Base-by-base conservation (phyloP, 2,888 invertebrate genomes). In the Parthenolecanium corni region DNA sequence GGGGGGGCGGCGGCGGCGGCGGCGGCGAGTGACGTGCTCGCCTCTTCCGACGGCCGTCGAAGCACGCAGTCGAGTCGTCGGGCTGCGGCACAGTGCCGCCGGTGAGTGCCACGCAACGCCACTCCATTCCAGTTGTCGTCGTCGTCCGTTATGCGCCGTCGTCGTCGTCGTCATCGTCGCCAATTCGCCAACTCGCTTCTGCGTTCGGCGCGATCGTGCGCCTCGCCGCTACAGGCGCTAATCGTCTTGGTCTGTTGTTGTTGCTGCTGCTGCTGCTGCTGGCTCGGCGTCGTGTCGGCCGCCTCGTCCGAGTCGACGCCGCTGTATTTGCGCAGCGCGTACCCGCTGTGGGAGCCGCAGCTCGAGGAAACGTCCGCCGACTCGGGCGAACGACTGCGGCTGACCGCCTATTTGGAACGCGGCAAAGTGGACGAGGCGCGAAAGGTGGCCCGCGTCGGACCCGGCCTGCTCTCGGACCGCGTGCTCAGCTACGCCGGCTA, bases 401-500 rank as follows among this genome's bases (percentile, higher is more conserved):
- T 77, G 12, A 75, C 76, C 2, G 74, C 75, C 1, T 73, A 71
- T 44, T 70, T 77, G 18, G 71, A 74, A 66, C 68, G 69, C 11
- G 74, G 74, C 3, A 70, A 74, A 47, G 68, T 73, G 46, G 71
- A 72, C 44, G 69, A 70, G 66, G 76, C 74, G 12, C 69, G 71
- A 31, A 64, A 66, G n/a, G 53, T 66, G 52, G 65, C 68, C n/a
- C 36, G 47, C 18, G 69, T 70, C 16, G 62, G 58, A 20, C 65
- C 65, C 5, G 64, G 65, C 3, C 58, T 66, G n/a, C 58, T 53
- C 23, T 52, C 75, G 74, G 63, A 74, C 72, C 52, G 74, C n/a
- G 73, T 80, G 24, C 70, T 69, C 54, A 82, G 83, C 68, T 77
- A 81, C 70, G 76, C 82, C 11, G 81, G 83, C 2, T 83, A 79